Evolutionary conservation across 2,888 invertebrate genomes (phyloP).

Genomic region (Trichogramma evanescens): DNA sequence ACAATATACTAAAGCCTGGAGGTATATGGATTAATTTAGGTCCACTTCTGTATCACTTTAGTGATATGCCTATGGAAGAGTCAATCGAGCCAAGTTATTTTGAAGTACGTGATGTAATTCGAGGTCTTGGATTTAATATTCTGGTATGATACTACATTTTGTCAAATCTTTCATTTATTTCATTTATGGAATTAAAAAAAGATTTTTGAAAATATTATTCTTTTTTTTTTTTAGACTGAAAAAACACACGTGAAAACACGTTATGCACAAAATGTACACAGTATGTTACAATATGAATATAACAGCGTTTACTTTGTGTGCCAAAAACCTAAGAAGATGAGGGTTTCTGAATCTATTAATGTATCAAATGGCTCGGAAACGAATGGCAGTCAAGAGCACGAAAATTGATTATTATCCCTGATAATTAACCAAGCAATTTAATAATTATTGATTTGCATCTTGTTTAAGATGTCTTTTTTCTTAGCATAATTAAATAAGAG

Average conservation of each 20-base stretch:
- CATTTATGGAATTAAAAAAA: background rate
- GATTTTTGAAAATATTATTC: conserved; percentile 3
- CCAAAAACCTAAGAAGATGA: conserved; percentile 58
- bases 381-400: conserved; percentile 37
- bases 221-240: conserved; percentile 61
- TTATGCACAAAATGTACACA: conserved; percentile 86
- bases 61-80: conserved; percentile 77
- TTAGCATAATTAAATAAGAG: too few species aligned
- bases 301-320: conserved; percentile 89
- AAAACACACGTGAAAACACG: conserved; percentile 72
- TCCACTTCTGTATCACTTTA: conserved; percentile 83
- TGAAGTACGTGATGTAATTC: conserved; percentile 69
- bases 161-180: background rate
- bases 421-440: background rate
- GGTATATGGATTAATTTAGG: conserved; percentile 87
- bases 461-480: too few species aligned
- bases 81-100: conserved; percentile 93
- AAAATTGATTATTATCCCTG: conserved; percentile 21
- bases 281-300: conserved; percentile 90
- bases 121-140: conserved; percentile 74
- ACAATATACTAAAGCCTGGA: conserved; percentile 80
- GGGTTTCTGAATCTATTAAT: conserved; percentile 22
- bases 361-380: conserved; percentile 36
- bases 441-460: conserved; percentile 1
- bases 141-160: conserved; percentile 47